phyloP scores from a whole-genome alignment of 1,140 invertebrate genomes.

The Magallana angulata region DNA sequence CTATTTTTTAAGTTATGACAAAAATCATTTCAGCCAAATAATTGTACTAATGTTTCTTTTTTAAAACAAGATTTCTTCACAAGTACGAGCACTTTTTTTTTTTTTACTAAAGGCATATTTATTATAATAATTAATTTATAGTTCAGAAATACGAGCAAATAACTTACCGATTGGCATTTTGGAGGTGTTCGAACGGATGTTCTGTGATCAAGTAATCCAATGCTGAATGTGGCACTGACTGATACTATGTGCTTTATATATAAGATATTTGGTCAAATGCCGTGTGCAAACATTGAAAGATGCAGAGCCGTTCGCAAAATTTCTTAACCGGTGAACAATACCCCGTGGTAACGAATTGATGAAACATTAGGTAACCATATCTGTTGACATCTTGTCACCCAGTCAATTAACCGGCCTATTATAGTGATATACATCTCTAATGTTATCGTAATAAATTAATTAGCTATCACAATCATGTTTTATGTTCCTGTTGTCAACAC shows the following conservation, averaged over 20 bases:
- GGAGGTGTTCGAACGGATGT: neutral
- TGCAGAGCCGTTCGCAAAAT: neutral
- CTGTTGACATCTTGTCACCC: neutral
- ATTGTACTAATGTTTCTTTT: too few species aligned
- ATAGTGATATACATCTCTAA: neutral
- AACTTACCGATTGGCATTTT: neutral
- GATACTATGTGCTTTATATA: neutral
- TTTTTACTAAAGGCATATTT: too few species aligned
- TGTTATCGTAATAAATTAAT: conserved; percentile 6
- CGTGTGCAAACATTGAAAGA: neutral
- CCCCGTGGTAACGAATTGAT: neutral
- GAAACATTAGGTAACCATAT: neutral
- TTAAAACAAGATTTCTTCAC: too few species aligned
- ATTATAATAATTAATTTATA: too few species aligned
- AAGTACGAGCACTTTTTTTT: too few species aligned
- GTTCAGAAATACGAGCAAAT: neutral
- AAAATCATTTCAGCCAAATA: too few species aligned
- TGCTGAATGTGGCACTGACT: neutral
- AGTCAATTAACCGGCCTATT: neutral
- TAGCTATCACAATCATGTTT: neutral
- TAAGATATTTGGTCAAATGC: neutral
- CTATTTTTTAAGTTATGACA: too few species aligned
- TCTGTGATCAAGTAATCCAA: neutral
- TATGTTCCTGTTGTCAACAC: too few species aligned
- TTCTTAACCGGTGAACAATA: neutral